phyloP scores from a whole-genome alignment of 2,797 vertebrate species.

The Geotria australis region DNA sequence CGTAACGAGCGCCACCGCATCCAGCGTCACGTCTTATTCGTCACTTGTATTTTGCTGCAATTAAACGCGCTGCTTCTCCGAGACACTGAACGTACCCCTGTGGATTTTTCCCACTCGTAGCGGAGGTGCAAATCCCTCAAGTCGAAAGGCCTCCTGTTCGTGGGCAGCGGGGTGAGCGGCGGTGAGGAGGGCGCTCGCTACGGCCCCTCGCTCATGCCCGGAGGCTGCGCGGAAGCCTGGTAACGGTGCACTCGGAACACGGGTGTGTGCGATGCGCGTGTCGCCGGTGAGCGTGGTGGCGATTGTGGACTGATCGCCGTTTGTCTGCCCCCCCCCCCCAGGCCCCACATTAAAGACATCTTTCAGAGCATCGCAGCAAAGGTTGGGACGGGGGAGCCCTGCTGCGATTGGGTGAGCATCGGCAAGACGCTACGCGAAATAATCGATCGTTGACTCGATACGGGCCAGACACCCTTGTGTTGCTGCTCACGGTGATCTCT shows the following conservation, averaged over 20 bases:
- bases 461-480: too few species aligned
- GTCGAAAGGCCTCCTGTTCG: slow-evolving; percentile 53
- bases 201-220: slow-evolving; percentile 86
- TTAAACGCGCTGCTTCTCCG: too few species aligned
- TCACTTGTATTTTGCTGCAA: too few species aligned
- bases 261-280: not conserved
- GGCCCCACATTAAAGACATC: slow-evolving; percentile 78
- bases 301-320: too few species aligned
- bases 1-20: too few species aligned
- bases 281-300: not conserved
- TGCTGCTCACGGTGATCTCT: too few species aligned
- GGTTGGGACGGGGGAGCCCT: slow-evolving; percentile 72
- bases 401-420: slow-evolving; percentile 75
- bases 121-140: slow-evolving; percentile 49
- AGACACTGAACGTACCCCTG: too few species aligned
- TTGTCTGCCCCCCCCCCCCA: slow-evolving; percentile 6
- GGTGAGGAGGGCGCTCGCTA: slow-evolving; percentile 82
- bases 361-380: slow-evolving; percentile 88
- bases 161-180: slow-evolving; percentile 82
- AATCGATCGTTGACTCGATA: not conserved
- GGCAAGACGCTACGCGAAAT: not conserved
- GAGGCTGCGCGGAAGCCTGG: slow-evolving; percentile 82
- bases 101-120: slow-evolving; percentile 8
- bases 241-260: slow-evolving; percentile 5
- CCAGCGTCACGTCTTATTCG: too few species aligned